phyloP scores from a whole-genome alignment of 2,797 vertebrate genomes.

The Pterois miles region DNA sequence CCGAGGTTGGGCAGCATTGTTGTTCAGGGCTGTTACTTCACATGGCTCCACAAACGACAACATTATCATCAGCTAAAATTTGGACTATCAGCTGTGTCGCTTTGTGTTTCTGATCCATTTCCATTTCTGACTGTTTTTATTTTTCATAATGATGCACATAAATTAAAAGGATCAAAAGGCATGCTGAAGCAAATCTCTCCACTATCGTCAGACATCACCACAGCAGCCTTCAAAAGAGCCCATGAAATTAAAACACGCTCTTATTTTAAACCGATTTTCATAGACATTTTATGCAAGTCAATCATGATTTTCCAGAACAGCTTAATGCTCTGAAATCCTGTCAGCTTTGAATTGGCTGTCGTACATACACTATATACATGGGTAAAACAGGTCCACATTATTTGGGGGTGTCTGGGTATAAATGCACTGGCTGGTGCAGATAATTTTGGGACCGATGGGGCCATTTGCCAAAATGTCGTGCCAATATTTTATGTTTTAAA shows the following conservation, averaged over 20 bases:
- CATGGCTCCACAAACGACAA: constrained; percentile 45
- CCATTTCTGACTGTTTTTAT: constrained; percentile 55
- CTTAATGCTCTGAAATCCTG: constrained; percentile 50
- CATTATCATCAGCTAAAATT: constrained; percentile 17
- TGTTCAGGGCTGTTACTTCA: constrained; percentile 54
- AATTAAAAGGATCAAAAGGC: constrained; percentile 58
- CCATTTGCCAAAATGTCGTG: background rate
- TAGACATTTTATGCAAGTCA: constrained; percentile 29
- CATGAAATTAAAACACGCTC: constrained; percentile 25
- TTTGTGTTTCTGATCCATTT: constrained; percentile 59
- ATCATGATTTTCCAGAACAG: constrained; percentile 46
- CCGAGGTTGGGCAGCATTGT: constrained; percentile 22
- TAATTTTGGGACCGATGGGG: background rate
- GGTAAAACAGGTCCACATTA: constrained; percentile 3
- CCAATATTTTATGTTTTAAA: background rate
- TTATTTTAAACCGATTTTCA: constrained; percentile 42
- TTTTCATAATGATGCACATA: constrained; percentile 53
- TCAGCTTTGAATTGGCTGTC: constrained; percentile 45
- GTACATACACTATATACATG: background rate
- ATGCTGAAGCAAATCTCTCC: constrained; percentile 58
- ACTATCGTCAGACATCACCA: background rate
- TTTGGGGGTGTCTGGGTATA: constrained; percentile 6
- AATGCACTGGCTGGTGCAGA: background rate
- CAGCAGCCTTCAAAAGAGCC: constrained; percentile 6
- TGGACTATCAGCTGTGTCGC: constrained; percentile 40